Evolutionary conservation across 2,888 invertebrate genomes (phyloP), one percentile per base, ranked within the genome.

Genomic region (Oligia strigilis): DNA sequence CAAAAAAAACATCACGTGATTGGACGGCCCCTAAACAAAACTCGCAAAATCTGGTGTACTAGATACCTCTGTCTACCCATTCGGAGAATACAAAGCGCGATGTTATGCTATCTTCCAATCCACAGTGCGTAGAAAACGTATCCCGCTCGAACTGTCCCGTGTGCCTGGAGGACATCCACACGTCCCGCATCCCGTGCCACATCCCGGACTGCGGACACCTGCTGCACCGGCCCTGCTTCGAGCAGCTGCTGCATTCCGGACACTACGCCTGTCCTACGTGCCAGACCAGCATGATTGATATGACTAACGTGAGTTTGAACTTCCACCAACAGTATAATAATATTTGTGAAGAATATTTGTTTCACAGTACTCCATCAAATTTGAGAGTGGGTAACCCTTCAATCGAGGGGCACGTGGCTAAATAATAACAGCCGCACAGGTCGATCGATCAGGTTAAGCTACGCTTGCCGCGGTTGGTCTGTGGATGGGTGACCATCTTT

Each of bases 251-350:
- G 84, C 97, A 96, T 84, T 97, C 98, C 0, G 99, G 99, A 0
- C 98, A 98, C 94, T 99, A 98, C 93, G 98, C 98, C 49, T 99
- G 99, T 93, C 99, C 99, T 64, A 98, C 98, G 19, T 99, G 99
- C 94, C 98, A 98, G 95, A 98, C 98, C 65, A 99, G 99, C 83
- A 98, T 99, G 95, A 98, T 98, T 89, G 98, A 99, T 91, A 99
- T 99, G 99, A 97, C 98, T 29, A 97, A 96, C 84, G 97, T 97
- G 84, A 94, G 94, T 40, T 40, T 65, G 23, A 40, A 23, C 23
- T 23, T 23, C 40, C 11, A 23, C 2, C 2, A 23, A 19, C 4
- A 9, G 36, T 19, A 36, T 36, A 36, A n/a, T 4, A 55, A 55
- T 55, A 52, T 43, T 8, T 43, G 43, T 40, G 40, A 40, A 40